These are phyloP conservation scores for Sebastes minor DNA, from an alignment of 2,797 vertebrate genomes.

Conservation along the genomic window DNA sequence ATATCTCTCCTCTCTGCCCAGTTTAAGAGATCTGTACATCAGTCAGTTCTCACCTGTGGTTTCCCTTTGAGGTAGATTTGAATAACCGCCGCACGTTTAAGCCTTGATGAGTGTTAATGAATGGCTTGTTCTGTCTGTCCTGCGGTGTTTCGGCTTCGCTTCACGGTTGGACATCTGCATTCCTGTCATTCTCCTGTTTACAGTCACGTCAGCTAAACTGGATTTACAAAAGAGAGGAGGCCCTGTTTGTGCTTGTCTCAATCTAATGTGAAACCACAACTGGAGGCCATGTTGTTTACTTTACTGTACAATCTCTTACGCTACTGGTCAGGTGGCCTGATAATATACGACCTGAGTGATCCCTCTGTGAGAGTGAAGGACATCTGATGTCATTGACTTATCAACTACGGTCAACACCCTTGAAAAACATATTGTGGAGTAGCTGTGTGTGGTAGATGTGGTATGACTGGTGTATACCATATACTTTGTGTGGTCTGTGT, in stretches of 20 bases:
- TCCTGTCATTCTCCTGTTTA: slow-evolving; percentile 66
- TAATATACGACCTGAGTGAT: background rate
- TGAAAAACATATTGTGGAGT: background rate
- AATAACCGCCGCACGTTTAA: background rate
- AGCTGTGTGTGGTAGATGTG: background rate
- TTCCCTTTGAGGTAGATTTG: background rate
- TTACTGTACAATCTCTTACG: background rate
- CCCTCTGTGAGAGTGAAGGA: background rate
- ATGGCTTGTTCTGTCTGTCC: background rate
- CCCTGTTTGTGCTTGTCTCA: slow-evolving; percentile 40
- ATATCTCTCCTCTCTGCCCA: background rate
- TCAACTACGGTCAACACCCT: background rate
- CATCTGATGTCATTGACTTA: background rate
- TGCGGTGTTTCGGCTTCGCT: slow-evolving; percentile 10
- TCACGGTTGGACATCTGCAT: slow-evolving; percentile 50
- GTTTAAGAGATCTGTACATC: background rate
- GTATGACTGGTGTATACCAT: background rate
- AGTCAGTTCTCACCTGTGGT: background rate
- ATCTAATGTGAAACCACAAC: slow-evolving; percentile 28
- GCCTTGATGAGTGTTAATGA: background rate
- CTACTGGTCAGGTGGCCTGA: background rate
- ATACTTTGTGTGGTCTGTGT: slow-evolving; percentile 15
- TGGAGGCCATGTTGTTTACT: background rate
- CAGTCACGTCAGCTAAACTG: slow-evolving; percentile 67
- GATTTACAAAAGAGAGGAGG: slow-evolving; percentile 64